Base-by-base conservation (phyloP, 1,140 invertebrate genomes). In the Metopolophium dirhodum region DNA sequence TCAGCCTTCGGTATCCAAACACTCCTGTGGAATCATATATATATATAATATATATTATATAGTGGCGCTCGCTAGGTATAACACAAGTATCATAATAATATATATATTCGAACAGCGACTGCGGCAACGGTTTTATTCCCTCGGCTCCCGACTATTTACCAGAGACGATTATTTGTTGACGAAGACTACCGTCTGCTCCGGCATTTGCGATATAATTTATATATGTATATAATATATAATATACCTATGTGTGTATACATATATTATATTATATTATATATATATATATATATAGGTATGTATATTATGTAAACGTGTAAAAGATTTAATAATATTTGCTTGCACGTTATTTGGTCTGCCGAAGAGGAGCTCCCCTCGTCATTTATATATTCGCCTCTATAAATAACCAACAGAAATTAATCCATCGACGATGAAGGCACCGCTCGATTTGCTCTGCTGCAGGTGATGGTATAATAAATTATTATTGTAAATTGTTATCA, bases 111-210 rank as follows among this genome's bases (percentile, higher is more conserved):
- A 35, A 57, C 35, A 45, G 14, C 14, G 41, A 3, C 30, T n/a
- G n/a, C 30, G 47, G 35, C n/a, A 26, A 89, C 51, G 88, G n/a
- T 51, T 57, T 57, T 54, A 57, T 89, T 68, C 89, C 89, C 54
- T 14, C 6, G 57, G 37, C 37, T 22, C n/a, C 30, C 26, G 37
- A 68, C 37, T 68, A 45, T 90, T 90, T 90, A 23, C 54, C 54
- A 57, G 41, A 68, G 41, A 90, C 54, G 54, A 90, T 90, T 90
- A 90, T 90, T 90, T 90, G 89, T 90, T 61, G 89, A 90, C 89
- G 57, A 90, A n/a, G 54, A 47, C 61, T 61, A 20, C 41, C 41
- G 54, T 45, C 41, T 45, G 6, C 54, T 77, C 61, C 26, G 14
- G 1, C 61, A n/a, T n/a, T 77, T n/a, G 9, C 37, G 23, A 26